Conservation (phyloP, 2,113 vertebrate genomes). For the Sinocyclocheilus rhinocerous region DNA sequence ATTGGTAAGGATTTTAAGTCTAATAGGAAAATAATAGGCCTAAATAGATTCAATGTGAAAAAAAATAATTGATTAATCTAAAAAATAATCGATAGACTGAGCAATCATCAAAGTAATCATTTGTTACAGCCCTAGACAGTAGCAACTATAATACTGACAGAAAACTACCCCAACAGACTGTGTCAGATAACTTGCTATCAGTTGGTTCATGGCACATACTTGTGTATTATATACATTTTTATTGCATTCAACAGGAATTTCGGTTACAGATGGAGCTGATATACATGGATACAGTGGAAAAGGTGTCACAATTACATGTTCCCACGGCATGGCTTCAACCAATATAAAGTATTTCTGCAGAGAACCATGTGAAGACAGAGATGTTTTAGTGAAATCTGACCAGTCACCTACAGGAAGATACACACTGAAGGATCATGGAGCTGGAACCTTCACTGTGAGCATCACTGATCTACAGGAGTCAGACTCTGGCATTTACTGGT, state of each 20-base stretch:
- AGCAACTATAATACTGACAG: too few relatives aligned
- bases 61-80: too few relatives aligned
- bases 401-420: not conserved
- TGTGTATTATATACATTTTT: not conserved
- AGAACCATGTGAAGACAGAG: not conserved
- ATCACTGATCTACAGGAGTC: slow-evolving; percentile 9
- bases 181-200: too few relatives aligned
- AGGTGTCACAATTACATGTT: not conserved
- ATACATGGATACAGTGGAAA: not conserved
- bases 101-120: too few relatives aligned
- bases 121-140: too few relatives aligned
- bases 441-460: not conserved
- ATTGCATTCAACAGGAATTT: not conserved
- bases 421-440: not conserved
- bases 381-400: not conserved
- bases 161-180: too few relatives aligned
- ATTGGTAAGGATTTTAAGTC: too few relatives aligned
- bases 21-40: too few relatives aligned
- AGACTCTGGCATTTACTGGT: slow-evolving; percentile 3
- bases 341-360: slow-evolving; percentile 18
- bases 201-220: too few relatives aligned
- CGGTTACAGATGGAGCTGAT: not conserved
- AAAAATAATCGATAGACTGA: too few relatives aligned
- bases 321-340: not conserved
- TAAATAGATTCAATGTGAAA: too few relatives aligned